A percentile compares a stretch with the other conserved stretches of the same genome.
Evolutionary conservation across 2,888 invertebrate genomes (phyloP).

Genomic region (Eupithecia subfuscata): DNA sequence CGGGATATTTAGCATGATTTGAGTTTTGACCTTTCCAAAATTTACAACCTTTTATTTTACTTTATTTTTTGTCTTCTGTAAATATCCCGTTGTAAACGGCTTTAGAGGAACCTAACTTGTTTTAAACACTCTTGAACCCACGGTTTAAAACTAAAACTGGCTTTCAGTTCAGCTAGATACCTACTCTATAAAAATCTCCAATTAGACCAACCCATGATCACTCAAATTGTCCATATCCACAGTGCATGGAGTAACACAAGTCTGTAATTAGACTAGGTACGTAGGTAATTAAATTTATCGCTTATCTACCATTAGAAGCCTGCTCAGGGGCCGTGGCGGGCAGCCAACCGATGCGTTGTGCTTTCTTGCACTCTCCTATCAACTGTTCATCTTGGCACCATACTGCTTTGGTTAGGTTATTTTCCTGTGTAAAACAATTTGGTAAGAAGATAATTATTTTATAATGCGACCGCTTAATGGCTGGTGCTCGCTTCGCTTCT

Average conservation of each 20-base stretch:
- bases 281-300: slow-evolving; percentile 74
- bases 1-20: too few relatives aligned
- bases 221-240: slow-evolving; percentile 67
- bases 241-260: slow-evolving; percentile 59
- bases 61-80: too few relatives aligned
- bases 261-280: slow-evolving; percentile 56
- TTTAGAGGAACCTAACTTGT: too few relatives aligned
- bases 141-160: not conserved
- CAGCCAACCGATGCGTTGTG: slow-evolving; percentile 62
- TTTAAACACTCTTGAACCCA: too few relatives aligned
- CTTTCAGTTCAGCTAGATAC: not conserved
- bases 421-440: slow-evolving; percentile 9
- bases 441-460: not conserved
- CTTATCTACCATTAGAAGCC: slow-evolving; percentile 71
- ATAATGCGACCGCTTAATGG: not conserved
- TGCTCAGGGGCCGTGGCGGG: slow-evolving; percentile 61
- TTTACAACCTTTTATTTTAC: too few relatives aligned
- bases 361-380: slow-evolving; percentile 71
- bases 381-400: slow-evolving; percentile 63
- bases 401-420: slow-evolving; percentile 60
- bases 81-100: too few relatives aligned
- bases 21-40: too few relatives aligned
- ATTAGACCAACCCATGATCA: slow-evolving; percentile 50
- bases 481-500: not conserved
- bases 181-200: slow-evolving; percentile 29